These are phyloP conservation scores for Rotaria sp. DNA, from an alignment of 2,888 invertebrate genomes.

Conservation along the genomic window DNA sequence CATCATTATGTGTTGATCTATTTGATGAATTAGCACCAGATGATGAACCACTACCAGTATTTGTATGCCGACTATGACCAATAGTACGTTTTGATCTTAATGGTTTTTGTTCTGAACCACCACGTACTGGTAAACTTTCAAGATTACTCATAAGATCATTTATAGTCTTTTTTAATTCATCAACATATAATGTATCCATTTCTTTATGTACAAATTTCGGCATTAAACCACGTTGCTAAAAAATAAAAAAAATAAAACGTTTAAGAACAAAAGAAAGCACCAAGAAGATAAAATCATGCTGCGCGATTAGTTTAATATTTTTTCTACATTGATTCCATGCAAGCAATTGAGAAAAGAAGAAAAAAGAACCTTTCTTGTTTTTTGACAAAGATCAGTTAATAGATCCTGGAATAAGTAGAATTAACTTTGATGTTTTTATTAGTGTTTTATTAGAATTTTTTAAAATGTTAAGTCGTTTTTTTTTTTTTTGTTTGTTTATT, in stretches of 20 bases:
- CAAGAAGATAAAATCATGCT: not conserved
- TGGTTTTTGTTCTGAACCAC: conserved; percentile 46
- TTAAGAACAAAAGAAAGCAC: no score
- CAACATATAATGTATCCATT: conserved; percentile 97
- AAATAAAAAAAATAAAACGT: not conserved
- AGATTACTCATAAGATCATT: conserved; percentile 96
- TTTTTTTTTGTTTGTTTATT: not conserved
- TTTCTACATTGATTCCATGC: conserved; percentile 41
- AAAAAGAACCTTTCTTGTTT: not conserved
- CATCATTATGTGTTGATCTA: not conserved
- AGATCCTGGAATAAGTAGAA: conserved; percentile 18
- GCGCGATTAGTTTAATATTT: not conserved
- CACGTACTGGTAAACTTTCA: conserved; percentile 83
- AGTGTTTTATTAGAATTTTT: not conserved
- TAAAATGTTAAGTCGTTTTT: not conserved
- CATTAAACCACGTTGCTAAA: conserved; percentile 85
- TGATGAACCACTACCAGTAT: not conserved
- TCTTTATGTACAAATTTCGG: conserved; percentile 99
- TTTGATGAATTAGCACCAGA: not conserved
- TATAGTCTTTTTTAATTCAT: conserved; percentile 92
- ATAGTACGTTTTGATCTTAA: conserved; percentile 13
- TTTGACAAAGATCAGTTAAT: conserved; percentile 25
- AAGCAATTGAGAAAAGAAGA: conserved; percentile 35
- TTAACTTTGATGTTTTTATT: not conserved
- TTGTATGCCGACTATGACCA: not conserved